phyloP scores from a whole-genome alignment of 2,888 invertebrate genomes.

The Erebia ligea region DNA sequence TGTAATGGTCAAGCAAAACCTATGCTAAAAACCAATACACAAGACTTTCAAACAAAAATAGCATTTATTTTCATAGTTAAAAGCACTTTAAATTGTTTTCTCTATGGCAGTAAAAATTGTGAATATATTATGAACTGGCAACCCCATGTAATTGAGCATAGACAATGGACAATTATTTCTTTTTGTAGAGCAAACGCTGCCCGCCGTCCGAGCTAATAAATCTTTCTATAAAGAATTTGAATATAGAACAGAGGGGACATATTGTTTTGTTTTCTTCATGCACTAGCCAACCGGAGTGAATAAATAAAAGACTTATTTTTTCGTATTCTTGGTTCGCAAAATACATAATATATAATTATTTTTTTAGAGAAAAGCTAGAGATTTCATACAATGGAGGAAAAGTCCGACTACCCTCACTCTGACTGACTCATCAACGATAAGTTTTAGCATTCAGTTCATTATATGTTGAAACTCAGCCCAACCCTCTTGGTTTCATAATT shows the following conservation, averaged over 20 bases:
- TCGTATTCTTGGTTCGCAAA: too few relatives aligned
- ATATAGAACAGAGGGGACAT: constrained; percentile 34
- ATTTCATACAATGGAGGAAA: too few relatives aligned
- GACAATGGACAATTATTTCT: constrained; percentile 58
- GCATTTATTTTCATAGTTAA: constrained; percentile 33
- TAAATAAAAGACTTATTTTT: too few relatives aligned
- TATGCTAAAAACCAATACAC: constrained; percentile 17
- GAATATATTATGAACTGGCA: constrained; percentile 49
- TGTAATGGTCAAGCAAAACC: constrained; percentile 39
- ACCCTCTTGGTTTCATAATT: too few relatives aligned
- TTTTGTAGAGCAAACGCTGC: constrained; percentile 46
- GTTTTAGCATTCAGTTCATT: too few relatives aligned
- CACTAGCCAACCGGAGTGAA: not conserved
- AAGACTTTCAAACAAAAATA: constrained; percentile 26
- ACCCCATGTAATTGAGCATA: constrained; percentile 56
- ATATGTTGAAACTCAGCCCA: too few relatives aligned
- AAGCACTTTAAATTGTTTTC: constrained; percentile 32
- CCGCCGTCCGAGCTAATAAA: constrained; percentile 50
- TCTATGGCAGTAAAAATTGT: constrained; percentile 28
- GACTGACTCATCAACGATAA: too few relatives aligned
- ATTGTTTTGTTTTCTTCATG: constrained; percentile 13
- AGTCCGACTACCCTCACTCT: too few relatives aligned
- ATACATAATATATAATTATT: too few relatives aligned
- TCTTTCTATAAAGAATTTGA: constrained; percentile 32
- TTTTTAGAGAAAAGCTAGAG: too few relatives aligned